Evolutionary conservation across 2,797 vertebrate genomes (phyloP).

Genomic region (Sardinella longiceps): DNA sequence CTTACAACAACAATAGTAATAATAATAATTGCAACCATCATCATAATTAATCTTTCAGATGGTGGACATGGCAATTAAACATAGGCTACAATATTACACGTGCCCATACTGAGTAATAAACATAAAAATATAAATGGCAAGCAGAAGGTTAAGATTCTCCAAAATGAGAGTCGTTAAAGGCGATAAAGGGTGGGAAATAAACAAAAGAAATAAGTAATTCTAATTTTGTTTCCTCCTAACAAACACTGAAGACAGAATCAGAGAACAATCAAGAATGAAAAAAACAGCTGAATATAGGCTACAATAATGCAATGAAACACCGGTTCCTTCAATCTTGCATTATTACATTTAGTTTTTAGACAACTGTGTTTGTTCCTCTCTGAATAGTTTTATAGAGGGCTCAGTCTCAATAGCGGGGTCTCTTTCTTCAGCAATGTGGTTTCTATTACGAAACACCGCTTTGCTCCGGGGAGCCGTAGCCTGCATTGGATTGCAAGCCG

Average conservation of each 20-base stretch:
- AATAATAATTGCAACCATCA: slow-evolving; percentile 1
- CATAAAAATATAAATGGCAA: background rate
- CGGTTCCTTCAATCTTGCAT: background rate
- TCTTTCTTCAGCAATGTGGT: slow-evolving; percentile 67
- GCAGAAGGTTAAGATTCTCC: background rate
- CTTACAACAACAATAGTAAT: background rate
- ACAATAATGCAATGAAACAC: background rate
- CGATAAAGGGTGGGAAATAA: background rate
- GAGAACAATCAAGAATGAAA: background rate
- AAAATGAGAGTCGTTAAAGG: background rate
- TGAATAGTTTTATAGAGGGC: slow-evolving; percentile 58
- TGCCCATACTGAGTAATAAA: background rate
- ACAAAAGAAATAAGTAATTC: background rate
- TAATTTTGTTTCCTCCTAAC: background rate
- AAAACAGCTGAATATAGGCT: background rate
- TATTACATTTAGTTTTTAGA: slow-evolving; percentile 6
- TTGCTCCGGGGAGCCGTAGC: slow-evolving; percentile 62
- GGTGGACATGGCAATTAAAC: background rate
- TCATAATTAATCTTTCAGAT: background rate
- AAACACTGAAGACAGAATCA: background rate
- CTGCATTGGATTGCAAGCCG: slow-evolving; percentile 68
- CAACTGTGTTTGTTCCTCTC: slow-evolving; percentile 37
- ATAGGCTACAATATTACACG: slow-evolving; percentile 16
- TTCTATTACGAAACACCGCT: slow-evolving; percentile 69
- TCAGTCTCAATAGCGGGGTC: slow-evolving; percentile 56